Evolutionary conservation across 2,797 vertebrate genomes (phyloP), one percentile per base, ranked within the genome.

Genomic region (Champsocephalus gunnari): DNA sequence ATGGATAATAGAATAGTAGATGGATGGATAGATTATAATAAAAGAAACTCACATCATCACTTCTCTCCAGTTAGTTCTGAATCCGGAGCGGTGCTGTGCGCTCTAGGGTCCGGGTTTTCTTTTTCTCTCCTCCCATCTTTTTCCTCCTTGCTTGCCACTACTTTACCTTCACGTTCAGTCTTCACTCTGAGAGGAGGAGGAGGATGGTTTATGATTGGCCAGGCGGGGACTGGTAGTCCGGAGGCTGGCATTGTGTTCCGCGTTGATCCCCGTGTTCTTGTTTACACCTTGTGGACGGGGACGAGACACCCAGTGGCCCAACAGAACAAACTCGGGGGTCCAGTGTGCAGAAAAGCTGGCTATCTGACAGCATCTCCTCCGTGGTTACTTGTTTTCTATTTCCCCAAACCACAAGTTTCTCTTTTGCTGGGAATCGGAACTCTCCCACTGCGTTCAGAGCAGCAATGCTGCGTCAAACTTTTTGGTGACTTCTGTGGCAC

Each of bases 141-240:
- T 89, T 85, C 85, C 87, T 88, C 83, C 75, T 84, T 58, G 63
- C 81, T 62, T 73, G 75, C 84, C 71, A 41, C 81, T 75, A 79
- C 69, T 87, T 82, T 83, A 87, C 87, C 90, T 91, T 88, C 93
- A 89, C 89, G 90, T 84, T 88, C 90, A 86, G 87, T 70, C 72
- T 80, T 87, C 90, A 85, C 65, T 89, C 82, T 79, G 81, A 83
- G 82, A 86, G 73, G 80, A 91, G 86, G 85, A 90, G 89, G 89
- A 85, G 90, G 91, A 75, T 83, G 84, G 75, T 82, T 54, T 85
- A 62, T 94, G 94, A 96, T 95, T 95, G 95, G 95, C 90, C 92
- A 84, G 89, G 73, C 86, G 77, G 86, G 91, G 85, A 77, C 87
- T 88, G 91, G 87, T 87, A 88, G 93, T 89, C 87, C 88, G 79